Conservation (phyloP, 2,888 invertebrate species). For the Nymphalis polychloros region DNA sequence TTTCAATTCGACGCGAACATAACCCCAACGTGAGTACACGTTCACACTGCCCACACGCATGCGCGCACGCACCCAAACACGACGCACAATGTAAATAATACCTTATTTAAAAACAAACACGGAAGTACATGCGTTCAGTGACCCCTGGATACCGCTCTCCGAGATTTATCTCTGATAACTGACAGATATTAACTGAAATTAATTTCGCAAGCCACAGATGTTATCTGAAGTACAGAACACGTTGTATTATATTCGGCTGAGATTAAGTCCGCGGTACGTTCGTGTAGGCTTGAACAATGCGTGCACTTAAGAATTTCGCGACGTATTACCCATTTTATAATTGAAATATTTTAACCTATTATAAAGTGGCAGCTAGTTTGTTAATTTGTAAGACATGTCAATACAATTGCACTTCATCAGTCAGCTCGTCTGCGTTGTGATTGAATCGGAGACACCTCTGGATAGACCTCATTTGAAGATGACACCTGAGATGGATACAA, state of each 20-base stretch:
- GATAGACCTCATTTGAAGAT: too few relatives aligned
- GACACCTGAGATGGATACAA: too few relatives aligned
- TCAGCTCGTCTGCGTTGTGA: too few relatives aligned
- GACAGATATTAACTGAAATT: slow-evolving; percentile 1
- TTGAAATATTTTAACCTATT: too few relatives aligned
- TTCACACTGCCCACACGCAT: neutral
- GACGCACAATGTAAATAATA: slow-evolving; percentile 5
- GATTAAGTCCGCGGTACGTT: neutral
- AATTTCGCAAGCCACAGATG: neutral
- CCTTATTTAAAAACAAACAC: slow-evolving; percentile 14
- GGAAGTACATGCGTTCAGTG: slow-evolving; percentile 5
- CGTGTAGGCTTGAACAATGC: neutral
- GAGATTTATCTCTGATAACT: slow-evolving; percentile 4
- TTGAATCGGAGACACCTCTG: too few relatives aligned
- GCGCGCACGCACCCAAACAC: neutral
- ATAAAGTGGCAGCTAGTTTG: too few relatives aligned
- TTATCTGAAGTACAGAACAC: neutral
- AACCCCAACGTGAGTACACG: too few relatives aligned
- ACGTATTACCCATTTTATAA: too few relatives aligned
- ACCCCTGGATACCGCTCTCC: slow-evolving; percentile 1
- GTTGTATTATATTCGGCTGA: neutral
- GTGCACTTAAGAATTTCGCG: too few relatives aligned
- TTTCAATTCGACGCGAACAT: too few relatives aligned
- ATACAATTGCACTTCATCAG: too few relatives aligned
- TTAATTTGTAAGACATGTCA: too few relatives aligned